Percentiles rank a stretch among this genome's conserved stretches.
Evolutionary conservation across 92 coral and sea anemone genomes (phyloP).

Genomic region (Phymanthus crucifer): DNA sequence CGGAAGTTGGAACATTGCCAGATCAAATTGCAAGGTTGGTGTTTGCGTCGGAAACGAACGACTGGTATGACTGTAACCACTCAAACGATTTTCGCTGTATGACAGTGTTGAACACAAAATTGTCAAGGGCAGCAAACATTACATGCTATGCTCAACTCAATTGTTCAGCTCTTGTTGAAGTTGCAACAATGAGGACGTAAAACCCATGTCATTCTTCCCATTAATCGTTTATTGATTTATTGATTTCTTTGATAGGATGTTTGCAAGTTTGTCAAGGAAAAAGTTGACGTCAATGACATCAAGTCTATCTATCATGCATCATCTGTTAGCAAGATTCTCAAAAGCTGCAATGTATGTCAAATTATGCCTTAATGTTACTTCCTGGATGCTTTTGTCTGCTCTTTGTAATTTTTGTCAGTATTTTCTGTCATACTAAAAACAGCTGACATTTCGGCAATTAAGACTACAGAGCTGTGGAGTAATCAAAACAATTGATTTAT

Average conservation of each 20-base stretch:
- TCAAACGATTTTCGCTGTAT: no score
- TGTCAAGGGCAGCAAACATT: no score
- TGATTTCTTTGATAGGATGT: constrained; percentile 57
- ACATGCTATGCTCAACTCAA: no score
- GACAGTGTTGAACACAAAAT: no score
- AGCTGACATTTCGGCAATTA: no score
- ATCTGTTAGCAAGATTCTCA: constrained; percentile 58
- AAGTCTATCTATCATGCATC: constrained; percentile 72
- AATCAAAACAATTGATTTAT: neutral
- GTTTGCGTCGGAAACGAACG: no score
- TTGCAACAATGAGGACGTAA: no score
- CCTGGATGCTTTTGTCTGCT: neutral
- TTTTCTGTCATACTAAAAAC: neutral
- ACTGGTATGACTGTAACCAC: no score
- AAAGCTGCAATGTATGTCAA: constrained; percentile 84
- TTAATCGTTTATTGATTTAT: neutral
- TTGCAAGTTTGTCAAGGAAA: constrained; percentile 77
- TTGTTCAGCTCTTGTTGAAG: no score
- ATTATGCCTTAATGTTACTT: constrained; percentile 3
- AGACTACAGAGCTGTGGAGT: no score
- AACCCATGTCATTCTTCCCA: neutral
- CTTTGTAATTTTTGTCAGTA: neutral
- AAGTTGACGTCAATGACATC: constrained; percentile 74
- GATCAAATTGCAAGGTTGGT: no score
- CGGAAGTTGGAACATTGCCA: no score